These are phyloP conservation scores for Bagarius yarrelli DNA, from an alignment of 2,113 vertebrate genomes.

Conservation along the genomic window DNA sequence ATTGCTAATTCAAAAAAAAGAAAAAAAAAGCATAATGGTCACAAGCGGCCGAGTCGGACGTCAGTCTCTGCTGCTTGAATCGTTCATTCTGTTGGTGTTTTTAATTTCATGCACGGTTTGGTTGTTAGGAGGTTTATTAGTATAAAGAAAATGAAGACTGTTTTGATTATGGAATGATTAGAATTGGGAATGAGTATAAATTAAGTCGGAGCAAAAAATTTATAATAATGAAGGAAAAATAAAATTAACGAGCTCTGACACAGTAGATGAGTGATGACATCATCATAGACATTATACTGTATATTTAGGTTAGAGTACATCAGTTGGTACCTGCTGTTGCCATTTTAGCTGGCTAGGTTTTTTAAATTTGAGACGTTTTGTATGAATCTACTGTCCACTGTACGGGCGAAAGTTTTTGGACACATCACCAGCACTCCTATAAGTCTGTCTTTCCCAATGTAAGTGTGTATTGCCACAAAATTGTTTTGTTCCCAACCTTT, in stretches of 20 bases:
- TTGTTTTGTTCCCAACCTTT: too few species aligned
- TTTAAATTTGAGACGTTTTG: too few species aligned
- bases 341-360: too few species aligned
- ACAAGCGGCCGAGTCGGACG: constrained; percentile 50
- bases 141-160: neutral
- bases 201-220: neutral
- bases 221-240: neutral
- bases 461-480: too few species aligned
- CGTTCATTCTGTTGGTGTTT: neutral
- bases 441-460: too few species aligned
- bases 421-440: too few species aligned
- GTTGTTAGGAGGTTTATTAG: constrained; percentile 7
- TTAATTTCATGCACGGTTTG: constrained; percentile 25
- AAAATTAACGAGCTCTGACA: neutral
- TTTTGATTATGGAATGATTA: neutral
- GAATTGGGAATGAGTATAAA: neutral
- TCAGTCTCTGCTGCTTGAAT: neutral
- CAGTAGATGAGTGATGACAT: neutral
- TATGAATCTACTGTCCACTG: too few species aligned
- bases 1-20: constrained; percentile 71
- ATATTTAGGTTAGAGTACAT: too few species aligned
- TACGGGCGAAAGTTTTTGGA: too few species aligned
- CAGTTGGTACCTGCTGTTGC: too few species aligned
- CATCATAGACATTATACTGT: too few species aligned
- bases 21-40: constrained; percentile 43